These are phyloP conservation scores for Lucinisca nassula DNA, from an alignment of 2,888 invertebrate genomes.

Conservation along the genomic window DNA sequence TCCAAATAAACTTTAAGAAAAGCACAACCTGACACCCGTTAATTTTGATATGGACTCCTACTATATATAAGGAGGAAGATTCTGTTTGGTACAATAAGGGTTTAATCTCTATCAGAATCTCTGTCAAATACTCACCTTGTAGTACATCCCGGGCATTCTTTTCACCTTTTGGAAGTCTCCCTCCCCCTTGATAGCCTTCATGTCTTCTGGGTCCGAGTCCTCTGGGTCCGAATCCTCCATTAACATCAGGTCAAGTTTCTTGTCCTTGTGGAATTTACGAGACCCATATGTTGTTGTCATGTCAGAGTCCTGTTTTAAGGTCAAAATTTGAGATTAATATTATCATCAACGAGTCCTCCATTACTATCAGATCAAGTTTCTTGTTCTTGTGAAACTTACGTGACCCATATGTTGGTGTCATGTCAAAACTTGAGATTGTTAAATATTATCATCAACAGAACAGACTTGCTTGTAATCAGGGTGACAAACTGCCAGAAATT, in stretches of 20 bases:
- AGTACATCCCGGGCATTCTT: conserved; percentile 85
- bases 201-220: conserved; percentile 70
- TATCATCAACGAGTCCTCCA: no score
- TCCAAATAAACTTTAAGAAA: no score
- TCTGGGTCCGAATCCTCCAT: conserved; percentile 76
- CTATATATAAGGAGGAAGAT: no score
- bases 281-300: conserved; percentile 79
- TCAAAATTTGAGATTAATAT: no score
- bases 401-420: conserved; percentile 79
- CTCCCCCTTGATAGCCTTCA: conserved; percentile 78
- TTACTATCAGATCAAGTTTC: conserved; percentile 74
- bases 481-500: no score
- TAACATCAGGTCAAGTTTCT: conserved; percentile 75
- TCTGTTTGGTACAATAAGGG: no score
- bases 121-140: conserved; percentile 84
- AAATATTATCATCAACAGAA: no score
- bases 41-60: no score
- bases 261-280: conserved; percentile 80
- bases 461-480: no score
- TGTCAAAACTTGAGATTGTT: no score
- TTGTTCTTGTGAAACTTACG: conserved; percentile 81
- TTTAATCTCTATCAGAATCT: no score
- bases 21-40: no score
- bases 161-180: conserved; percentile 83
- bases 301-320: conserved; percentile 52